Conservation (phyloP, 1,140 invertebrate species). For the Xylocopa sonorina region DNA sequence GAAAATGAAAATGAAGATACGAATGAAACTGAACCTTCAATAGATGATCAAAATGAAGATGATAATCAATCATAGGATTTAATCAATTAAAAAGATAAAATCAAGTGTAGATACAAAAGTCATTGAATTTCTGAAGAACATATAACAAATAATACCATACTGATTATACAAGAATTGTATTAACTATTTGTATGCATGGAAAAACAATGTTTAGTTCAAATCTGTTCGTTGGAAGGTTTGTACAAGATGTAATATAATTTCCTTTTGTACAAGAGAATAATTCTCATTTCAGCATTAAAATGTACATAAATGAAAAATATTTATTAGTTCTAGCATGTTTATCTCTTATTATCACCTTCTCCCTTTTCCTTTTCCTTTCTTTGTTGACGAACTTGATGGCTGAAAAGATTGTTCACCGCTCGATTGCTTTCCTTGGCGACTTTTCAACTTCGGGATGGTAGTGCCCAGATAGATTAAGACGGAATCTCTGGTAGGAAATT, state of each 20-base stretch:
- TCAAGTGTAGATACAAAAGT: not conserved
- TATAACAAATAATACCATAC: not conserved
- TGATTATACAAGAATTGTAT: constrained; percentile 19
- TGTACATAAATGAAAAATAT: constrained; percentile 18
- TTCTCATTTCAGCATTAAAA: constrained; percentile 17
- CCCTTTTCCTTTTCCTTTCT: constrained; percentile 80
- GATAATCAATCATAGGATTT: not conserved
- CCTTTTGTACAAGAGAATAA: constrained; percentile 21
- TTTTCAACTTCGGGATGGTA: constrained; percentile 96
- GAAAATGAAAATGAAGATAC: not conserved
- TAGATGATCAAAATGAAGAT: not conserved
- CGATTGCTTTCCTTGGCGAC: constrained; percentile 84
- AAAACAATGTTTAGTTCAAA: not conserved
- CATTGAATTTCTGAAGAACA: not conserved
- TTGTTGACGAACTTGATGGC: constrained; percentile 70
- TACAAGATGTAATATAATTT: constrained; percentile 33
- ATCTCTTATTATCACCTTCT: constrained; percentile 70
- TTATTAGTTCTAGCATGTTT: not conserved
- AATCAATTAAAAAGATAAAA: not conserved
- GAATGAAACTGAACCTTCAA: not conserved
- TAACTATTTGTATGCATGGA: not conserved
- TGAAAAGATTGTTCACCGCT: constrained; percentile 76
- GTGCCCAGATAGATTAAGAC: constrained; percentile 90
- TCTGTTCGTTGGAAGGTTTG: constrained; percentile 30
- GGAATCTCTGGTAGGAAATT: constrained; percentile 90